Conservation (phyloP, 2,797 vertebrate genomes). For the Cetoscarus ocellatus region DNA sequence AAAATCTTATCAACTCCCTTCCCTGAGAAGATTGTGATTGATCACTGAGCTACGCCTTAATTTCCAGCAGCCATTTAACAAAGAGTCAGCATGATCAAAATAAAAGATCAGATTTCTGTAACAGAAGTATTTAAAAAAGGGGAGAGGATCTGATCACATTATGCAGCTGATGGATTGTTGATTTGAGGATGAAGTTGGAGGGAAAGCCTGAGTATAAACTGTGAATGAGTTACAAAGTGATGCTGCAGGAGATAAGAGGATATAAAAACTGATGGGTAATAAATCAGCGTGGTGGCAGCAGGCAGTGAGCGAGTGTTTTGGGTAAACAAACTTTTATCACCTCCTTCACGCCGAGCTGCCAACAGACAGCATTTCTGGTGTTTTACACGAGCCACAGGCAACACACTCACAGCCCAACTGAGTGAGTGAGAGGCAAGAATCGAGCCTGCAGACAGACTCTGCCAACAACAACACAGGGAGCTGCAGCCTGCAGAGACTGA, state of each 20-base stretch:
- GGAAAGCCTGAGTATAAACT: slow-evolving; percentile 7
- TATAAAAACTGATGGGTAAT: slow-evolving; percentile 18
- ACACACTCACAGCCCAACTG: slow-evolving; percentile 30
- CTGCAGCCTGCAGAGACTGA: slow-evolving; percentile 7
- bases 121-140: no score
- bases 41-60: no score
- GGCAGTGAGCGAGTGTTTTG: slow-evolving; percentile 50
- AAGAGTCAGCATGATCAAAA: no score
- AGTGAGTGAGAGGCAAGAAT: slow-evolving; percentile 49
- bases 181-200: background rate
- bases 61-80: no score
- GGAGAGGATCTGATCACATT: no score
- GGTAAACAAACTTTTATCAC: slow-evolving; percentile 74
- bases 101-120: no score
- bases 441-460: slow-evolving; percentile 50
- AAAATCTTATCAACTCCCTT: no score
- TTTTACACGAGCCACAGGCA: slow-evolving; percentile 67
- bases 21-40: no score
- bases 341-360: slow-evolving; percentile 57
- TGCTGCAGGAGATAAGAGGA: slow-evolving; percentile 26
- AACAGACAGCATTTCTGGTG: slow-evolving; percentile 60
- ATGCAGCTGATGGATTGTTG: no score
- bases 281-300: slow-evolving; percentile 50
- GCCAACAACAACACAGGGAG: slow-evolving; percentile 62
- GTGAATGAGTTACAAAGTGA: slow-evolving; percentile 6